Percentiles rank a stretch among this genome's conserved stretches.
Evolutionary conservation across 2,888 invertebrate genomes (phyloP).

Genomic region (Andricus quercusramuli): DNA sequence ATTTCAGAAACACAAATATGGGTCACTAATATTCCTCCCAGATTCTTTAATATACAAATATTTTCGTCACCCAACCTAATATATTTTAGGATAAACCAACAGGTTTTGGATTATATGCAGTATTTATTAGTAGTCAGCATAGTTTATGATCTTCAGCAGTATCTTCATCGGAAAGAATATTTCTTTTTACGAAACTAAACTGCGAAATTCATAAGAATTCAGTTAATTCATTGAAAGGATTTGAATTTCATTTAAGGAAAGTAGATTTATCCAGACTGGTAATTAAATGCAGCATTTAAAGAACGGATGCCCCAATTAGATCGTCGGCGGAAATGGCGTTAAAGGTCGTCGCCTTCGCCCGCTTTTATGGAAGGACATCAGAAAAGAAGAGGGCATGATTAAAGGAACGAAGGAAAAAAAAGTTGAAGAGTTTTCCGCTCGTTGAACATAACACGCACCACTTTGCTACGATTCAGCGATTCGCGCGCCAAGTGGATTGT

Average conservation of each 20-base stretch:
- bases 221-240: not conserved
- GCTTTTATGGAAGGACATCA: slow-evolving; percentile 23
- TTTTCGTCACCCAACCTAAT: not conserved
- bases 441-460: slow-evolving; percentile 72
- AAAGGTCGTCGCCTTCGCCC: slow-evolving; percentile 13
- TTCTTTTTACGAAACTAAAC: not conserved
- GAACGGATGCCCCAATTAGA: slow-evolving; percentile 18
- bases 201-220: not conserved
- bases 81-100: not conserved
- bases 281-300: not conserved
- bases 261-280: not conserved
- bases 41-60: slow-evolving; percentile 43
- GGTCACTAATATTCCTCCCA: slow-evolving; percentile 52
- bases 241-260: not conserved
- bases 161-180: not conserved
- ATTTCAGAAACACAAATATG: slow-evolving; percentile 57
- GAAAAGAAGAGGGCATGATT: slow-evolving; percentile 27
- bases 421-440: slow-evolving; percentile 70
- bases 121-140: no score
- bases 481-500: slow-evolving; percentile 64
- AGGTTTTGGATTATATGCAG: not conserved
- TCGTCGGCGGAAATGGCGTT: not conserved
- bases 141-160: not conserved
- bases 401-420: slow-evolving; percentile 45
- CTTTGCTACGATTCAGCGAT: slow-evolving; percentile 71